These are phyloP conservation scores for Acomys russatus DNA, from an alignment of 2,797 vertebrate genomes.

Conservation along the genomic window DNA sequence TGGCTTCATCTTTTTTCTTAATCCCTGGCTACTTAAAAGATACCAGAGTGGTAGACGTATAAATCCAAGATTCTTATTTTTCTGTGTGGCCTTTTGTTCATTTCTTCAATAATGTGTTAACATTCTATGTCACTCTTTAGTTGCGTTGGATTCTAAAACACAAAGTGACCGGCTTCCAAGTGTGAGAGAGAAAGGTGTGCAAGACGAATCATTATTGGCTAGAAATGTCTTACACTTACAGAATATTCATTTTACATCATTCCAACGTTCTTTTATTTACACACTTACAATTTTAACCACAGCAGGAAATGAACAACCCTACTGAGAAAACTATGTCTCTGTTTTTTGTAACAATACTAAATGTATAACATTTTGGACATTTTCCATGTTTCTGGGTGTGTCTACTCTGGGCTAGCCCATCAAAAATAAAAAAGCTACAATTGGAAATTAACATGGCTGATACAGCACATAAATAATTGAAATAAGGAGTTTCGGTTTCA, in stretches of 20 bases:
- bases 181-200: background rate
- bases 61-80: constrained; percentile 61
- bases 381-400: constrained; percentile 15
- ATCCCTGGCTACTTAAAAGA: background rate
- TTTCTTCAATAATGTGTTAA: background rate
- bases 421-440: constrained; percentile 42
- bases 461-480: constrained; percentile 65
- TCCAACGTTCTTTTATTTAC: constrained; percentile 62
- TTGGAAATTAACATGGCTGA: constrained; percentile 51
- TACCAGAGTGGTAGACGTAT: background rate
- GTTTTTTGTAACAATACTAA: constrained; percentile 10
- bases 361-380: constrained; percentile 40
- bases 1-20: constrained; percentile 22
- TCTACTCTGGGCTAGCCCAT: background rate
- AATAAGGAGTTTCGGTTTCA: constrained; percentile 51
- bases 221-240: constrained; percentile 11
- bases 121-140: constrained; percentile 2
- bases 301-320: constrained; percentile 58
- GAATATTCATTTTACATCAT: constrained; percentile 8
- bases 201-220: constrained; percentile 28
- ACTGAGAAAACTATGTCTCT: constrained; percentile 56
- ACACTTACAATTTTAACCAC: constrained; percentile 58
- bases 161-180: background rate
- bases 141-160: constrained; percentile 50
- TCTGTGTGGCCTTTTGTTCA: constrained; percentile 38